Evolutionary conservation across 2,113 vertebrate species (phyloP), one percentile per base, ranked within the genome.

Genomic region (Coryphaenoides rupestris): DNA sequence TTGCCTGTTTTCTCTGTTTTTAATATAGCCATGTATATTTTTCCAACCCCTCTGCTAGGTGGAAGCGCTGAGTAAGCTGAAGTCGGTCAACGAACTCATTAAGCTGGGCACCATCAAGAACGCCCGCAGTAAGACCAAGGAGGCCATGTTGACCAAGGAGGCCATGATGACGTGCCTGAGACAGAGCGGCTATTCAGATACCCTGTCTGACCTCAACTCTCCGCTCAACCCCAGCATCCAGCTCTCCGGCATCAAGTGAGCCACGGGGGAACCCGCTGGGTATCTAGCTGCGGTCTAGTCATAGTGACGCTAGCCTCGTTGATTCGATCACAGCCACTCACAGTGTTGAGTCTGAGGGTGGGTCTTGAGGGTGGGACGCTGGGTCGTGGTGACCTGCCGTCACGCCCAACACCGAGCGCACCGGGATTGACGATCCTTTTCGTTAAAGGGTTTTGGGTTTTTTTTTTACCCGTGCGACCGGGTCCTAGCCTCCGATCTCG

Each of bases 61-160:
- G 82, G 97, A 98, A 84, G 96, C 96, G 13, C 91, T 99, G 73
- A 95, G 89, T 87, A 99, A 98, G 71, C 89, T 99, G 77, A 98
- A 97, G 84, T 94, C 96, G 5, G 92, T 99, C 79, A 99, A 98
- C 61, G 93, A 93, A 74, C 81, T 98, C 22, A 98, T 99, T 66
- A 98, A 98, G 79, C 83, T 97, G 73, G 97, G 95, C 75, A 93
- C 94, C 58, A 68, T 96, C 84, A 98, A 98, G 75, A 92, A 80
- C 78, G 83, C 93, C 77, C 90, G 95, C 75, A 93, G 91, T 88
- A 89, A 98, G 90, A 91, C 93, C 87, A 87, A 98, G 91, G 90
- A 99, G 68, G 92, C 93, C 1, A 98, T 98, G 93, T 89, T 96
- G 21, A 93, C 94, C 0, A 89, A 90, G 66, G 97, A 98, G 68